Evolutionary conservation across 2,888 invertebrate species (phyloP).

Genomic region (Pedicia rivosa): DNA sequence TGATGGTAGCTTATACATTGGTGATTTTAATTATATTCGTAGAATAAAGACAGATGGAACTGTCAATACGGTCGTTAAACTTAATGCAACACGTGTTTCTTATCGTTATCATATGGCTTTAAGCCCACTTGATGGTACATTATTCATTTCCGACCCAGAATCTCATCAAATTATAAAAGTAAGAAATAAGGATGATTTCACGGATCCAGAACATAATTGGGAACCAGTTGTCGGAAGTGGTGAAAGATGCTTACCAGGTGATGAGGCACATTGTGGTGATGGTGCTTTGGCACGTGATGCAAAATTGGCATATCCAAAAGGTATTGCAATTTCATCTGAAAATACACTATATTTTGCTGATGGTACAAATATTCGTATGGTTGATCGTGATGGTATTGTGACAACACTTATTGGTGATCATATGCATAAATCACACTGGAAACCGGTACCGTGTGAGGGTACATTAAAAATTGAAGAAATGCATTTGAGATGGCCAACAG

Average conservation of each 20-base stretch:
- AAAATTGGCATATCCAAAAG: conserved; percentile 90
- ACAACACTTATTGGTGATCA: conserved; percentile 85
- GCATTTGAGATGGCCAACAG: conserved; percentile 91
- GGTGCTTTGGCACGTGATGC: conserved; percentile 85
- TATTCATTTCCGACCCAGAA: conserved; percentile 93
- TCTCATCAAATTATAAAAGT: conserved; percentile 86
- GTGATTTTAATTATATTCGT: conserved; percentile 87
- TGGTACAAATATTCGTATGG: conserved; percentile 86
- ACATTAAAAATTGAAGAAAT: conserved; percentile 85
- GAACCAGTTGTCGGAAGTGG: conserved; percentile 92
- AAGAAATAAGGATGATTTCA: conserved; percentile 63
- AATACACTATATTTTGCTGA: conserved; percentile 91
- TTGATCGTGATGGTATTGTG: conserved; percentile 81
- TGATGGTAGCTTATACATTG: conserved; percentile 88
- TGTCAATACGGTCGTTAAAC: conserved; percentile 30
- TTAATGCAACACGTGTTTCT: conserved; percentile 79
- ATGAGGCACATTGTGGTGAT: conserved; percentile 92
- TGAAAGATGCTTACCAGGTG: conserved; percentile 81
- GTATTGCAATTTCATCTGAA: conserved; percentile 84
- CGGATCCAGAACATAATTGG: conserved; percentile 83
- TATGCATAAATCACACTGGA: conserved; percentile 88
- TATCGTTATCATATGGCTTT: conserved; percentile 95
- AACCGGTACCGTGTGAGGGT: conserved; percentile 83
- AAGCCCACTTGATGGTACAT: conserved; percentile 81
- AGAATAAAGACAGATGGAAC: conserved; percentile 74